Conservation (phyloP, 2,797 vertebrate species). For the Acestrorhynchus altus region DNA sequence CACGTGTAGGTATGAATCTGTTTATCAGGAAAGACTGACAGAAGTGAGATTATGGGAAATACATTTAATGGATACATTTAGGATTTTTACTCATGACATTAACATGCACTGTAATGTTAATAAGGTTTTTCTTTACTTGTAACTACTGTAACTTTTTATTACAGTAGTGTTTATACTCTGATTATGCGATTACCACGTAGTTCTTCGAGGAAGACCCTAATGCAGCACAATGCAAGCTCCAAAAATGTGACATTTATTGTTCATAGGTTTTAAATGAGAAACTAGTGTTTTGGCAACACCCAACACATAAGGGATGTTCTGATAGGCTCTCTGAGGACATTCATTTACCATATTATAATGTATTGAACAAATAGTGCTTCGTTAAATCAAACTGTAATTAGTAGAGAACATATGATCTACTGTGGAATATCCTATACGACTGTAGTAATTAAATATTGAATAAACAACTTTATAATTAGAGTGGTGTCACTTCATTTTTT, state of each 20-base stretch:
- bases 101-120: background rate
- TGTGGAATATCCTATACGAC: background rate
- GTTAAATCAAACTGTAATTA: background rate
- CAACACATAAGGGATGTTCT: background rate
- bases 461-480: slow-evolving; percentile 1
- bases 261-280: background rate
- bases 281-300: background rate
- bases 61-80: background rate
- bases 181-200: background rate
- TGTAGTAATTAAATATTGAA: slow-evolving; percentile 31
- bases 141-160: background rate
- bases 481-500: background rate
- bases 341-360: background rate
- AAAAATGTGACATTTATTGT: background rate
- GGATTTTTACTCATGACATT: background rate
- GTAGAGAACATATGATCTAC: slow-evolving; percentile 7
- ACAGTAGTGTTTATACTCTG: background rate
- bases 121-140: no score
- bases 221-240: background rate
- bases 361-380: background rate
- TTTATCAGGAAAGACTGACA: slow-evolving; percentile 10
- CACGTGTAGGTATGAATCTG: background rate
- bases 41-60: background rate
- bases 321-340: background rate
- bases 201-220: background rate